phyloP scores from a whole-genome alignment of 30 jellyfish, hydroid and myxozoan species.

The Turritopsis dohrnii region DNA sequence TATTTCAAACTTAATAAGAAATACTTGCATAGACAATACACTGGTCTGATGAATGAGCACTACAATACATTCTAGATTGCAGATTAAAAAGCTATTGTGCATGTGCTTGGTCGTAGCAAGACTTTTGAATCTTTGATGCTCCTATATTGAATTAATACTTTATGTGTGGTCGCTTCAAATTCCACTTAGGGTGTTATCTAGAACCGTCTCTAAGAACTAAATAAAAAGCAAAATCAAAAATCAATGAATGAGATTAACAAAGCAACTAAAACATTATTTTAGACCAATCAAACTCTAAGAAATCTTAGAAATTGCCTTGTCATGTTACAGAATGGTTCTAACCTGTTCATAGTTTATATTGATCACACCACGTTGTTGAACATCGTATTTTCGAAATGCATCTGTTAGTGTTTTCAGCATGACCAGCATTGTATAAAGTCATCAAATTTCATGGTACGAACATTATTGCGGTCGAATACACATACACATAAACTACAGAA shows the following conservation, averaged over 20 bases:
- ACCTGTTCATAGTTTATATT: constrained; percentile 97
- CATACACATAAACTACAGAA: constrained; percentile 91
- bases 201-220: constrained; percentile 11
- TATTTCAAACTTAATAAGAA: background rate
- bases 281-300: background rate
- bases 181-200: constrained; percentile 7
- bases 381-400: constrained; percentile 85
- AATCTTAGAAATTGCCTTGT: background rate
- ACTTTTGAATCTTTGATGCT: background rate
- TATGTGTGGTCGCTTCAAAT: background rate
- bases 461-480: constrained; percentile 75
- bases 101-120: background rate
- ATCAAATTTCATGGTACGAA: constrained; percentile 91
- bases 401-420: constrained; percentile 96
- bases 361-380: constrained; percentile 73
- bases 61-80: background rate
- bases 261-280: background rate
- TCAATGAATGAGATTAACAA: background rate
- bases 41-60: background rate
- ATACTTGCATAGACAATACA: background rate
- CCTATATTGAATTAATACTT: background rate
- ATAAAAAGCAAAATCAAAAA: background rate
- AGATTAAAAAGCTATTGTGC: background rate
- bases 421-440: constrained; percentile 99
- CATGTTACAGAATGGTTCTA: too few relatives aligned